Base-by-base conservation (phyloP, 1,140 invertebrate species). In the Piezodorus guildinii region DNA sequence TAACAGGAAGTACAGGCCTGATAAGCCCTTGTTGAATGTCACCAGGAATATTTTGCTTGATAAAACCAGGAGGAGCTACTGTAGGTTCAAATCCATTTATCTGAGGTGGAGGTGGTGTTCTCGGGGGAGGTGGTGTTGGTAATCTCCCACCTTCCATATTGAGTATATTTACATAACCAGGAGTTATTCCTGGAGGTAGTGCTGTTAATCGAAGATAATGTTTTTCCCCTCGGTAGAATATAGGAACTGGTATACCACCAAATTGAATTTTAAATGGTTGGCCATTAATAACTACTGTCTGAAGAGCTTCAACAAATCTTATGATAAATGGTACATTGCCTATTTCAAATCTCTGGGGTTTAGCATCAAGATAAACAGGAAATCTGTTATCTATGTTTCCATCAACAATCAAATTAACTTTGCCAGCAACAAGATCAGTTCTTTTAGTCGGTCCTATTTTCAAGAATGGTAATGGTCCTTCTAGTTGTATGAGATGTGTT, bases 161-260 rank as follows among this genome's bases (percentile, higher is more conserved):
- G 3, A 77, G 74, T 21, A 90, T 86, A 65, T 77, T 78, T 0
- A 88, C 77, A 62, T 80, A 78, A 0, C 88, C 87, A 0, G 86
- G 83, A 52, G 78, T 78, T 3, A 88, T 77, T 25, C 86, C 84
- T 60, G 84, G 82, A 0, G 93, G 89, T 60, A 94, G 75, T 0
- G 87, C 85, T 0, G 87, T 81, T 67, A 95, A 84, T 39, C 90
- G 78, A 21, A 98, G 81, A 69, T 88, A 93, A 74, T 93, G 88
- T 67, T 87, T 87, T 65, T 85, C 83, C 19, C 84, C 86, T 23
- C 84, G 82, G 27, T 96, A 79, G 60, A 86, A 80, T 61, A 95
- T 85, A 1, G 91, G 85, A 71, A 93, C 91, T 0, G 94, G 93
- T 46, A 95, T 78, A 12, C 93, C 94, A 56, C 94, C 94, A 78